Evolutionary conservation across 2,888 invertebrate species (phyloP).

Genomic region (Monochamus alternatus): DNA sequence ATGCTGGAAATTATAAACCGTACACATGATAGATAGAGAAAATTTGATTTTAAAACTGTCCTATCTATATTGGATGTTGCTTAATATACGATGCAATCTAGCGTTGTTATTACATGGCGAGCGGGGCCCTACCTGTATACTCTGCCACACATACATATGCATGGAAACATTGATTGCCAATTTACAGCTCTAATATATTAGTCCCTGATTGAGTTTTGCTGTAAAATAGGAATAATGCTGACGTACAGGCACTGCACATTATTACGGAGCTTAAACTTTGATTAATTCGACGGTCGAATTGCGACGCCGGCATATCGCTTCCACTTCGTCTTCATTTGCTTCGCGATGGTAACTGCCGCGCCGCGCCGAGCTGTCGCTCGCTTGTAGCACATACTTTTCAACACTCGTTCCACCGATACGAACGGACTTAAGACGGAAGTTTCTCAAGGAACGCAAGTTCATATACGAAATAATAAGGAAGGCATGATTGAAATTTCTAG

Average conservation of each 20-base stretch:
- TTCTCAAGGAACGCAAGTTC: neutral
- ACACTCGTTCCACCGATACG: neutral
- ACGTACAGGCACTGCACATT: constrained; percentile 70
- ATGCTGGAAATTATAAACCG: constrained; percentile 71
- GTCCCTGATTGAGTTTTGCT: constrained; percentile 73
- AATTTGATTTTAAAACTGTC: constrained; percentile 73
- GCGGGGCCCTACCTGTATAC: constrained; percentile 54
- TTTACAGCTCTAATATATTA: constrained; percentile 73
- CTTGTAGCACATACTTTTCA: neutral
- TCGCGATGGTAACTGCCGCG: constrained; percentile 19
- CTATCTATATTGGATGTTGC: constrained; percentile 71
- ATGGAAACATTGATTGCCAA: constrained; percentile 73
- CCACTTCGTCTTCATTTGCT: constrained; percentile 62
- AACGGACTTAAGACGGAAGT: neutral
- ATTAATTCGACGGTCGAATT: constrained; percentile 70
- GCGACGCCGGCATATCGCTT: constrained; percentile 64
- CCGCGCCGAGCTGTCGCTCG: neutral
- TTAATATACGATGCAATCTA: constrained; percentile 72
- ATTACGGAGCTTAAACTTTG: constrained; percentile 72
- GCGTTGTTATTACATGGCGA: constrained; percentile 70
- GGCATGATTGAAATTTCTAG: no score
- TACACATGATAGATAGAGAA: constrained; percentile 71
- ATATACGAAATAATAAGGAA: neutral
- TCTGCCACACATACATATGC: constrained; percentile 69
- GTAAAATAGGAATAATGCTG: constrained; percentile 73